These are phyloP conservation scores for Willowsia nigromaculata DNA, from an alignment of 2,888 invertebrate species.

Conservation along the genomic window DNA sequence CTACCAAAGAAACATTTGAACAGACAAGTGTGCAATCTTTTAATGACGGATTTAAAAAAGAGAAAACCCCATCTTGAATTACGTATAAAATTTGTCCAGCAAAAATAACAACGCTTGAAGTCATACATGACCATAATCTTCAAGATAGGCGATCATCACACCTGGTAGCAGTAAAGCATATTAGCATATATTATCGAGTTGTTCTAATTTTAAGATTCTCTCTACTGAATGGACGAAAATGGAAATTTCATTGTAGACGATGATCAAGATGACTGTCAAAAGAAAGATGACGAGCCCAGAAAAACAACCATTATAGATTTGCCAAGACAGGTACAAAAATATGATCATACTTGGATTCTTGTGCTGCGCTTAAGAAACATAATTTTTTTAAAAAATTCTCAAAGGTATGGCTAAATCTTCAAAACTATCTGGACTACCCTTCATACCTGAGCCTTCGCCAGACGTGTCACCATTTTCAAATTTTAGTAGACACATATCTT, in stretches of 20 bases:
- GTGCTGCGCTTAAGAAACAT: no score
- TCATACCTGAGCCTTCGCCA: slow-evolving; percentile 48
- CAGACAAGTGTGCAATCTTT: not conserved
- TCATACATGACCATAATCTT: not conserved
- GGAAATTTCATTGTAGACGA: not conserved
- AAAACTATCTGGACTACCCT: slow-evolving; percentile 36
- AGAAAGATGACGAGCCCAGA: not conserved
- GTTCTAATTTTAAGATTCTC: not conserved
- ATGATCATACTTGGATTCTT: not conserved
- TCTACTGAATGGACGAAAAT: slow-evolving; percentile 49
- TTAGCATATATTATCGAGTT: not conserved
- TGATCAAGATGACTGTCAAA: not conserved
- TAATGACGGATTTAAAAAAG: no score
- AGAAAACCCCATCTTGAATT: no score
- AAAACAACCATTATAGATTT: slow-evolving; percentile 58
- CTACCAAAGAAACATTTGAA: not conserved
- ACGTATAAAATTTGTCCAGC: no score
- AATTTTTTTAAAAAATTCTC: not conserved
- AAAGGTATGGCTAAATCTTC: slow-evolving; percentile 64
- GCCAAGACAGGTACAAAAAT: slow-evolving; percentile 63
- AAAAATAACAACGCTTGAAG: not conserved
- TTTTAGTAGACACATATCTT: slow-evolving; percentile 62
- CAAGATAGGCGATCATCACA: not conserved
- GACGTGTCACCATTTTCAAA: slow-evolving; percentile 47
- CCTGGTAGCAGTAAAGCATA: not conserved